These are phyloP conservation scores for Sinohyriopsis cumingii DNA, from an alignment of 2,888 invertebrate genomes.

Conservation along the genomic window DNA sequence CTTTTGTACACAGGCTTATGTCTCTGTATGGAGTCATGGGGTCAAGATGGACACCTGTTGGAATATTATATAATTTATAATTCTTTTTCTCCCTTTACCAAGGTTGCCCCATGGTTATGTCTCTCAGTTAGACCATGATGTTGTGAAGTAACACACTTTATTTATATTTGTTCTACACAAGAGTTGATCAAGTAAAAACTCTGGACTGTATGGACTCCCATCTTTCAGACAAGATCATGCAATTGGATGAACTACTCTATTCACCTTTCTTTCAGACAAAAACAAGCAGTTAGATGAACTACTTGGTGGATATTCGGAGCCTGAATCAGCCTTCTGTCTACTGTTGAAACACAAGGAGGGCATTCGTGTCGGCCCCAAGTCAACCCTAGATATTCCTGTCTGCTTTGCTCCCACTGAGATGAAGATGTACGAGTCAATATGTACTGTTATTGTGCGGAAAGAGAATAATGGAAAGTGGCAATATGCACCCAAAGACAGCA, in stretches of 20 bases:
- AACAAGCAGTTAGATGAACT: slow-evolving; percentile 35
- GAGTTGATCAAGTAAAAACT: no score
- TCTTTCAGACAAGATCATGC: slow-evolving; percentile 42
- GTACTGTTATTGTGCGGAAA: slow-evolving; percentile 59
- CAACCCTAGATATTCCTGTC: slow-evolving; percentile 69
- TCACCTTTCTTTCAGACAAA: slow-evolving; percentile 37
- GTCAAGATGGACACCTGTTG: no score
- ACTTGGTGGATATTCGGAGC: slow-evolving; percentile 24
- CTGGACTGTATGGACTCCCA: not conserved
- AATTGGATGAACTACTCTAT: slow-evolving; percentile 29
- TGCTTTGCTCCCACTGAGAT: slow-evolving; percentile 69
- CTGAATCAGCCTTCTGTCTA: slow-evolving; percentile 63
- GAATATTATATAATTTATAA: no score
- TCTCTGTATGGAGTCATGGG: no score
- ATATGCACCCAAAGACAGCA: slow-evolving; percentile 46
- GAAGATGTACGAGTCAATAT: slow-evolving; percentile 63
- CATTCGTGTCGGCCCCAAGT: slow-evolving; percentile 67
- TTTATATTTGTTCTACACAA: no score
- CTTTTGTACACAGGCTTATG: no score
- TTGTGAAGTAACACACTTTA: no score
- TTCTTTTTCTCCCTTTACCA: no score
- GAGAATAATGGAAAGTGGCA: slow-evolving; percentile 58
- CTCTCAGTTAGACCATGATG: no score
- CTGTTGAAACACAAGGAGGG: slow-evolving; percentile 59
- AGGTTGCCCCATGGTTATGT: no score